Base-by-base conservation (phyloP, 2,888 invertebrate species). In the Opisthograptis luteolata region DNA sequence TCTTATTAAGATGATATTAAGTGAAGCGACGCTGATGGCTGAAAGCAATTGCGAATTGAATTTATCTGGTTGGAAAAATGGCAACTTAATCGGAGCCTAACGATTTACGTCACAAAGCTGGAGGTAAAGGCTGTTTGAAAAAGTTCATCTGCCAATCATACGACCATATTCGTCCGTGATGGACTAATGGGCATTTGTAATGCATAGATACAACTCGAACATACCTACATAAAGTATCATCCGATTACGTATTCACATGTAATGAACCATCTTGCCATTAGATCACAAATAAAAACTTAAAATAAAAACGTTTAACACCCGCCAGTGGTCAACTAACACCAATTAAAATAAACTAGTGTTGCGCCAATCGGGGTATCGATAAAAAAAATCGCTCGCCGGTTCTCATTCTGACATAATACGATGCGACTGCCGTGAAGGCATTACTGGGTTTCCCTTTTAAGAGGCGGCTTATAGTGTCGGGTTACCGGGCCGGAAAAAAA, bases 361-460 rank as follows among this genome's bases (percentile, higher is more conserved):
- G 84, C 53, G 51, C 72, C 62, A 68, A 71, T 67, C 59, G 50
- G 62, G 54, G 58, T 76, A 77, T 82, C 83, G 84, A 84, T 80
- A 79, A 79, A 80, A 79, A 80, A 79, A 76, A 64, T 65, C 76
- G 59, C 63, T 70, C 40, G 40, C 60, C 64, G 61, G 62, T 67
- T 64, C 70, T 65, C 62, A 58, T 64, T 62, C 53, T 77, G 81
- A 81, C 77, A 76, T 79, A 81, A 87, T 79, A 73, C 73, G 76
- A 74, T 48, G 74, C 73, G 81, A 87, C 73, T 81, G 75, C 83
- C 83, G 82, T 84, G 82, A 82, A 87, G 67, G 84, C 76, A 80
- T 85, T 83, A 86, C 84, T 70, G 63, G 76, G 80, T 77, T 84
- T 81, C 74, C 81, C 83, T 84, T 86, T 87, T 85, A 84, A 82